Evolutionary conservation across 2,113 vertebrate genomes (phyloP), one percentile per base, ranked within the genome.

Genomic region (Brachyhypopomus occidentalis): DNA sequence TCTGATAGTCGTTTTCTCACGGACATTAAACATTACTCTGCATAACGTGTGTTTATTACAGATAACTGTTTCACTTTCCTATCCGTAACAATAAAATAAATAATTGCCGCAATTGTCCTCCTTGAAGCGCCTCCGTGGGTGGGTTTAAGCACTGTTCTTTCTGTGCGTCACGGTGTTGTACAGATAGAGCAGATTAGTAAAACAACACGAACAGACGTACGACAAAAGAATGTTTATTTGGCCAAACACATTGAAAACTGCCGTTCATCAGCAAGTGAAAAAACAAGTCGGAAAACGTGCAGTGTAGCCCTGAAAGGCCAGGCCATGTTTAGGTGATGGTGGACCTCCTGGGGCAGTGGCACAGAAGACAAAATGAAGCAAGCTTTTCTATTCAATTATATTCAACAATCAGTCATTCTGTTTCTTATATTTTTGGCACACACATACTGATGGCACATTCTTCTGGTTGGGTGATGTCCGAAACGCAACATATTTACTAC

Each of bases 181-280:
- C 4, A 23, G 23, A 67, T 25, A 38, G 27, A 70, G 45, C 64
- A 67, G 23, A 19, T 36, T 19, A n/a, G 67, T 69, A 62, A 76
- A 77, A 67, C 45, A 73, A 2, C 63, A 62, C 27, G 38, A 41
- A 25, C 22, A 84, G 89, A 91, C 82, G 92, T 90, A 90, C 56
- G 27, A 75, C 36, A 85, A 85, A 82, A 79, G 36, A 74, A 74
- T 81, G 87, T 94, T 93, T 93, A 93, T 93, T 93, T 84, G 58
- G 87, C 87, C 89, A 89, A 78, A 86, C 75, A 75, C 64, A 83
- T 70, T 36, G 34, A 77, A 75, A 58, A 79, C 20, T 34, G 36
- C 69, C 34, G 34, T 83, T 84, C 60, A 80, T 60, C 34, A 83
- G 72, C 58, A 80, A 88, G 38, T 75, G 78, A 83, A 80, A 30